A percentile compares a stretch with the other conserved stretches of the same genome.
These are phyloP conservation scores for Cryptoprocta ferox DNA, from an alignment of 2,797 vertebrate genomes.

Conservation along the genomic window DNA sequence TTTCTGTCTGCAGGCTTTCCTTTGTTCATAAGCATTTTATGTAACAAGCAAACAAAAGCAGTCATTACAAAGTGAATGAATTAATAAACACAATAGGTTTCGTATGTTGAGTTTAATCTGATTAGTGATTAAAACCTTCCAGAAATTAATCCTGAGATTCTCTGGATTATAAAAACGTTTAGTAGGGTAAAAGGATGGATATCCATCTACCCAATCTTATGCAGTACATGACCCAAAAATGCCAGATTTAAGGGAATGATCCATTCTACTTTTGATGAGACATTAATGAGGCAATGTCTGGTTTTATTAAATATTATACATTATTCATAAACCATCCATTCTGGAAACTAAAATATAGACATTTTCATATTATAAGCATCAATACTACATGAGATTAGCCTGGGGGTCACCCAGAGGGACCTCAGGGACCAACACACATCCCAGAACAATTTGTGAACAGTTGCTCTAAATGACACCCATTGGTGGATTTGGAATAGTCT, in stretches of 20 bases:
- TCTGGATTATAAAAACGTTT: background rate
- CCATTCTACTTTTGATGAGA: conserved; percentile 75
- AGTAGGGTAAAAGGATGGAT: background rate
- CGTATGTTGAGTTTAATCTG: conserved; percentile 44
- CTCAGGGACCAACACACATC: conserved; percentile 54
- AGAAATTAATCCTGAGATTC: conserved; percentile 4
- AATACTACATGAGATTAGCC: conserved; percentile 83
- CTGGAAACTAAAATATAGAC: conserved; percentile 82
- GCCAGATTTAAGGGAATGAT: conserved; percentile 64
- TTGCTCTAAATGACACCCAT: conserved; percentile 54
- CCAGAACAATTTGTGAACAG: conserved; percentile 72
- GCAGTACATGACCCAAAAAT: conserved; percentile 68
- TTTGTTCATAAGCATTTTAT: background rate
- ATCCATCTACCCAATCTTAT: background rate
- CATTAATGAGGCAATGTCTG: conserved; percentile 79
- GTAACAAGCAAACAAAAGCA: background rate
- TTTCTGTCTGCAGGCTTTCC: background rate
- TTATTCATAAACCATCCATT: conserved; percentile 80
- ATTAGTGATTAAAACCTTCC: conserved; percentile 41
- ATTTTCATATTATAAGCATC: conserved; percentile 83
- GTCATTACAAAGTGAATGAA: background rate
- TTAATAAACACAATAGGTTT: background rate
- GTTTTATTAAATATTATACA: conserved; percentile 81
- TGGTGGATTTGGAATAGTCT: background rate
- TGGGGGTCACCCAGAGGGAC: conserved; percentile 75